Evolutionary conservation across 2,888 invertebrate genomes (phyloP), one percentile per base, ranked within the genome.

Genomic region (Macrophya annulata): DNA sequence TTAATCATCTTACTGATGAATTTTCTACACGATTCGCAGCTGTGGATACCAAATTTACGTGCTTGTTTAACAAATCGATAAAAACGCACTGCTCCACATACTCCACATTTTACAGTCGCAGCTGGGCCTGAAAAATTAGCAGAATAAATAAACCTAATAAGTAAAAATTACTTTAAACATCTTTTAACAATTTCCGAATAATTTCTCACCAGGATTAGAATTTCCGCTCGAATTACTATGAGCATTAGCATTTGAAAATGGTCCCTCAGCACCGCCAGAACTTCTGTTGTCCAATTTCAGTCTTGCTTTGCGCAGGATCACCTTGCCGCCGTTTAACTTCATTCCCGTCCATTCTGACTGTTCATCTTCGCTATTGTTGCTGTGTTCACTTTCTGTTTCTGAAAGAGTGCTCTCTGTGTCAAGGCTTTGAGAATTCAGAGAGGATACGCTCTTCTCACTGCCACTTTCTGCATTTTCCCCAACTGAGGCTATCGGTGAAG

Each of bases 1-100:
- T 96, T 97, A 87, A 97, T 95, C 95, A 97, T 96, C 92, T 97
- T 97, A 25, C 97, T 96, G 90, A 98, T 97, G 93, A 98, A 98
- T 93, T 97, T 97, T 81, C 97, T 95, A 93, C 98, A 98, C 10
- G 97, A 96, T 92, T 97, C 97, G 93, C 98, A 98, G 88, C 97
- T 97, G 91, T 96, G 96, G 86, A 97, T 96, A 48, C 98, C 98
- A 92, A 97, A 97, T 92, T 97, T 98, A 86, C 97, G 95, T 40
- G 97, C 96, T 94, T 97, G 97, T 90, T 96, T 96, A 12, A 97
- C 95, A 92, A 97, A 97, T 91, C 96, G 96, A 93, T 96, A 96
- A 92, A 96, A 96, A 81, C 97, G 95, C 62, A 96, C 95, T 68
- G 97, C 96, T 65, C 96, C 96, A 93, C 97, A 97, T 55, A 97